Conservation (phyloP, 1,140 invertebrate species). For the Polypedilum vanderplanki region DNA sequence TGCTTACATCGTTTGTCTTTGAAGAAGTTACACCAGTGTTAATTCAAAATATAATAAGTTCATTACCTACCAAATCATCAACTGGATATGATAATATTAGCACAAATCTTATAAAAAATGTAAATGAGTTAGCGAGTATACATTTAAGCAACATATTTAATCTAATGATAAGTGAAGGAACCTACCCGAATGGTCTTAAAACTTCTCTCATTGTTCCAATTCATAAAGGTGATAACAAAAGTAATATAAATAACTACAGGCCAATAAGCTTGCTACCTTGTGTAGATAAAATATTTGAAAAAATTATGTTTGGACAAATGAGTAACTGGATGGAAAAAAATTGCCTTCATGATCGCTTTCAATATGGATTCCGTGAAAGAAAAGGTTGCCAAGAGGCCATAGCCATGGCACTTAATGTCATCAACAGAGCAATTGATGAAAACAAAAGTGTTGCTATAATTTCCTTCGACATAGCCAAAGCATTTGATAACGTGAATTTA, state of each 20-base stretch:
- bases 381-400: background rate
- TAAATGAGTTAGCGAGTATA: no score
- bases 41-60: no score
- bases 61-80: no score
- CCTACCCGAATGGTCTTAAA: background rate
- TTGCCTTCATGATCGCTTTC: background rate
- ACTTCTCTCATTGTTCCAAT: background rate
- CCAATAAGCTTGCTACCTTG: background rate
- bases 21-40: no score
- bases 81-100: no score
- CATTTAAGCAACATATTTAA: background rate
- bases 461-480: background rate
- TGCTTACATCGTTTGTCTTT: no score
- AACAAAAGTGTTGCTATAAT: background rate
- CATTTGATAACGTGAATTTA: background rate
- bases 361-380: background rate
- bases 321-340: background rate
- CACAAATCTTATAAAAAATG: no score
- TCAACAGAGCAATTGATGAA: background rate
- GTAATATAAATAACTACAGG: background rate
- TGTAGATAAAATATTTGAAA: background rate
- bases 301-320: background rate
- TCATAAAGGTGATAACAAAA: background rate
- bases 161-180: background rate
- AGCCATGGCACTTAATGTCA: background rate